These are phyloP conservation scores for Ictalurus furcatus DNA, from an alignment of 2,113 vertebrate genomes.

Conservation along the genomic window DNA sequence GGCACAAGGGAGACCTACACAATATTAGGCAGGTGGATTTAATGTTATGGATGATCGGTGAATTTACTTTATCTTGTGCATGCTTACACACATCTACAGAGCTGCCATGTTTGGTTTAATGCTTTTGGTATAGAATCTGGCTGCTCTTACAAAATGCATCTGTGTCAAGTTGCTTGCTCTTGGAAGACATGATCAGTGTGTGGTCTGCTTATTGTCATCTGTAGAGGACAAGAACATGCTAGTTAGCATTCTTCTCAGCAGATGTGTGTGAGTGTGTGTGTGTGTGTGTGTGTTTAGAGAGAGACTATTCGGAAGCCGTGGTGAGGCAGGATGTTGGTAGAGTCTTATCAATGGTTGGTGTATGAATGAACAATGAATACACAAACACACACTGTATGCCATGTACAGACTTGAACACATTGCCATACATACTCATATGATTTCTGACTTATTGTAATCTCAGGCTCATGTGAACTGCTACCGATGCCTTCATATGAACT, in stretches of 20 bases:
- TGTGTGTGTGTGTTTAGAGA: not conserved
- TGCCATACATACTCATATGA: slow-evolving; percentile 6
- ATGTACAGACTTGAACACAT: slow-evolving; percentile 26
- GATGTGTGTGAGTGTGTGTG: not conserved
- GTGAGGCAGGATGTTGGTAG: slow-evolving; percentile 32
- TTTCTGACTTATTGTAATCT: not conserved
- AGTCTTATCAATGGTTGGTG: slow-evolving; percentile 31
- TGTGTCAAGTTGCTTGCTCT: not conserved
- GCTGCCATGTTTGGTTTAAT: not conserved
- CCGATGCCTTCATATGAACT: not conserved
- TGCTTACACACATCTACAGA: not conserved
- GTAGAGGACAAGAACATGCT: not conserved
- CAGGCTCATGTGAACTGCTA: not conserved
- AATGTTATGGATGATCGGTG: too few relatives aligned
- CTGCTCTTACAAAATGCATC: not conserved
- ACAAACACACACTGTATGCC: not conserved
- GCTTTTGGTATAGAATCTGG: not conserved
- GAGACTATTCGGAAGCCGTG: slow-evolving; percentile 16
- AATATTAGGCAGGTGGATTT: too few relatives aligned
- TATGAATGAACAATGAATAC: not conserved
- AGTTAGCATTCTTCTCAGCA: not conserved
- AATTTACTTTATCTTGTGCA: slow-evolving; percentile 15
- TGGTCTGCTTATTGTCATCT: slow-evolving; percentile 17
- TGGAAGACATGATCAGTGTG: not conserved
- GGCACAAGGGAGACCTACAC: too few relatives aligned